Percentiles rank a stretch among this genome's conserved stretches.
Evolutionary conservation across 2,113 vertebrate species (phyloP).

Genomic region (Cichladusa arquata): DNA sequence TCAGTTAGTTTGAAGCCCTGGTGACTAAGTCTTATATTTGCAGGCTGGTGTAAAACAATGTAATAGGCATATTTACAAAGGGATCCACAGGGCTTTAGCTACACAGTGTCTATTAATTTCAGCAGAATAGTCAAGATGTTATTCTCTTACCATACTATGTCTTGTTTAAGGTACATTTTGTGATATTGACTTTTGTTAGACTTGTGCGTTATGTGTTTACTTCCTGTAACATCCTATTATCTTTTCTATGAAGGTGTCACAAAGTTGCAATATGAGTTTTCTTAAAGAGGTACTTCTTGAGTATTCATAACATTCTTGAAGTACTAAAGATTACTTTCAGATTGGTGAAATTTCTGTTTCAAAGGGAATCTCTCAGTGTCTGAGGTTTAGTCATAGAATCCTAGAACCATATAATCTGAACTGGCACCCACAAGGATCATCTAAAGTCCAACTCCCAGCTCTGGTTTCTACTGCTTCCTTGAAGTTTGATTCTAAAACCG

Average conservation of each 20-base stretch:
- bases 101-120: neutral
- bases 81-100: neutral
- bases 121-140: neutral
- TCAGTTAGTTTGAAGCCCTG: neutral
- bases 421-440: neutral
- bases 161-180: neutral
- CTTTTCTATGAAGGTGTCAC: neutral
- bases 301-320: neutral
- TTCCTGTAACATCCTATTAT: neutral
- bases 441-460: neutral
- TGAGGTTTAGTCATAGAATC: neutral
- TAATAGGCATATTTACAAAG: neutral
- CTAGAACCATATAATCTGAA: neutral
- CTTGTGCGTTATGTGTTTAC: neutral
- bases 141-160: neutral
- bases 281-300: neutral
- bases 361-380: neutral
- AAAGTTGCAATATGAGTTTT: neutral
- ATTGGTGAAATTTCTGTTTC: neutral
- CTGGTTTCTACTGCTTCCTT: neutral
- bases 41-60: neutral
- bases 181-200: neutral
- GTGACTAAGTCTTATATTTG: neutral
- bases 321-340: neutral
- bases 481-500: neutral